Evolutionary conservation across 2,113 vertebrate genomes (phyloP), one percentile per base, ranked within the genome.

Genomic region (Rhagologus leucostigma): DNA sequence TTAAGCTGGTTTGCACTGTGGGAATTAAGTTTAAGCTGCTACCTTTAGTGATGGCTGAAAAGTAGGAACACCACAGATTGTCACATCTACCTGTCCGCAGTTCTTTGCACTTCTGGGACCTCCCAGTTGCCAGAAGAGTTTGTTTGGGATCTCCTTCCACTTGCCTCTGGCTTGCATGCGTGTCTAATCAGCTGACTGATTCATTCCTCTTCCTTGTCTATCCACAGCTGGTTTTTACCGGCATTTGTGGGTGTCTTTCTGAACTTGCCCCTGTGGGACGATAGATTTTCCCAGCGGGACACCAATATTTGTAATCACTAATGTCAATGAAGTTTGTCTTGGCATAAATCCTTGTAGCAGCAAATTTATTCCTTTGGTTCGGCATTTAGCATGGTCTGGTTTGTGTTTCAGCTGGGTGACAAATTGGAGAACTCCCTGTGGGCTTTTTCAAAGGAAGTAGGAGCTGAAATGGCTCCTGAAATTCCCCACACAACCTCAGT

Each of bases 381-480:
- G 41, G 73, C 46, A 4, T 79, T 91, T 60, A 71, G 69, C 46
- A 0, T 33, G 69, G 57, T 85, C 78, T 96, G 95, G 52, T 90
- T 87, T 96, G 81, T 88, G 60, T 94, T 93, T 92, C 83, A 77
- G 50, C 50, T 70, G 60, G 64, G 59, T 91, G 82, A 80, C 52
- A 64, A 74, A 53, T 13, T 30, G n/a, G 90, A 88, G 52, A 86
- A 6, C 64, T 87, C n/a, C 35, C 64, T 10, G 53, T 87, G 87
- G 57, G 62, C 7, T 67, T 84, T 70, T 86, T 86, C 52, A 87
- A 32, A 67, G 46, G 24, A 75, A 73, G 11, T 0, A 22, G 30
- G 41, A 82, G n/a, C 65, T 89, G n/a, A 50, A 27, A n/a, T 4
- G 2, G 49, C 73, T 81, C 52, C 85, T 11, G 18, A 74, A 88